These are phyloP conservation scores for Nannospalax galili DNA, from an alignment of 2,113 vertebrate genomes.

Conservation along the genomic window DNA sequence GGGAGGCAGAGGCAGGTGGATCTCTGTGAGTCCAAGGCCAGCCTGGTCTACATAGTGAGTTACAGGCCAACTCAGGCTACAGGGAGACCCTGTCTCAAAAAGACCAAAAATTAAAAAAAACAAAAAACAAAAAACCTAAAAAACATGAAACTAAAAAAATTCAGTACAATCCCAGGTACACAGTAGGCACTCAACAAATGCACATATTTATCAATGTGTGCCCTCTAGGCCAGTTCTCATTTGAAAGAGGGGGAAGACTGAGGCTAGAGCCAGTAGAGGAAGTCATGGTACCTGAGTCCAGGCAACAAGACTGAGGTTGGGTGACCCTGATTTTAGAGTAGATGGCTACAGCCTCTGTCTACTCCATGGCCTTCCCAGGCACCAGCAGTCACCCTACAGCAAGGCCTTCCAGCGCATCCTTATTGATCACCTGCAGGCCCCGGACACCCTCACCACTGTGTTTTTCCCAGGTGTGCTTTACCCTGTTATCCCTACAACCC, in stretches of 20 bases:
- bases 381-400: conserved; percentile 92
- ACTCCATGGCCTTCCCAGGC: conserved; percentile 83
- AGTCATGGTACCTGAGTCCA: neutral
- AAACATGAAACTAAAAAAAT: neutral
- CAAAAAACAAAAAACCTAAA: no score
- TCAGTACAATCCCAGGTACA: neutral
- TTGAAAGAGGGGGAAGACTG: neutral
- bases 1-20: no score
- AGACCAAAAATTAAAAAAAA: no score
- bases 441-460: conserved; percentile 95
- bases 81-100: no score
- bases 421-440: conserved; percentile 92
- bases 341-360: neutral
- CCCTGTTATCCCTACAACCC: neutral
- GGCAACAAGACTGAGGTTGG: neutral
- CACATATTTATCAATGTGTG: neutral
- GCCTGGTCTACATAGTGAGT: no score
- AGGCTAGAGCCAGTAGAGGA: neutral
- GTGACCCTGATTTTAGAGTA: neutral
- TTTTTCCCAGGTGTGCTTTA: conserved; percentile 91
- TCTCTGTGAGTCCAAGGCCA: no score
- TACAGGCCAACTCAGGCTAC: no score
- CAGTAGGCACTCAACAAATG: neutral
- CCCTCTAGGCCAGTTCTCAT: neutral
- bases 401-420: conserved; percentile 94